phyloP scores from a whole-genome alignment of 2,797 vertebrate species.

The Microctenopoma steveboyesi region DNA sequence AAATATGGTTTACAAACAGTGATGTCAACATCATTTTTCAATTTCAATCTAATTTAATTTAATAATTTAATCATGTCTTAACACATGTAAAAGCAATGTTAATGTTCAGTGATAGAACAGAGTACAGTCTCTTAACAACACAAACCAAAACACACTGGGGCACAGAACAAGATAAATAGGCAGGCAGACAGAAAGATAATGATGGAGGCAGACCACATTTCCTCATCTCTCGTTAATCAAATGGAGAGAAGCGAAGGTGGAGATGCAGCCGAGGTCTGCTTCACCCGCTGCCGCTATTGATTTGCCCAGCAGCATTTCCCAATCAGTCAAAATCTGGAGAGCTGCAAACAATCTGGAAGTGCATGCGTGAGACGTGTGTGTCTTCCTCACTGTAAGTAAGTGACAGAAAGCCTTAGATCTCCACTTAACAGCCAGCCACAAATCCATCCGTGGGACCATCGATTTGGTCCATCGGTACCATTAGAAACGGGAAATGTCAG shows the following conservation, averaged over 20 bases:
- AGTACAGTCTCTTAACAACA: background rate
- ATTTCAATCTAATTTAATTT: too few species aligned
- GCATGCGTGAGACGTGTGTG: conserved; percentile 31
- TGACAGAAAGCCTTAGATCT: conserved; percentile 68
- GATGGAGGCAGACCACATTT: conserved; percentile 20
- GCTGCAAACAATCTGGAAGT: conserved; percentile 53
- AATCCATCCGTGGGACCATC: conserved; percentile 56
- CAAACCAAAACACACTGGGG: background rate
- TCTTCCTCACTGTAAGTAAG: conserved; percentile 57
- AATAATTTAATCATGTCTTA: too few species aligned
- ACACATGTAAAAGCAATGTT: too few species aligned
- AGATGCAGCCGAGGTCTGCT: conserved; percentile 43
- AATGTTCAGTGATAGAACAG: background rate
- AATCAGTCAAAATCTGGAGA: conserved; percentile 63
- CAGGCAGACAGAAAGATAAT: conserved; percentile 5
- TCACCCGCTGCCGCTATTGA: conserved; percentile 57
- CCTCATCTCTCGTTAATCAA: conserved; percentile 47
- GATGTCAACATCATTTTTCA: too few species aligned
- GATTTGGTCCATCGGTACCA: conserved; percentile 44
- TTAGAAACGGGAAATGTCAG: conserved; percentile 45
- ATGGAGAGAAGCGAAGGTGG: conserved; percentile 27
- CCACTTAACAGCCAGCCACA: conserved; percentile 62
- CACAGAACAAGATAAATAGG: conserved; percentile 1
- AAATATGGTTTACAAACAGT: too few species aligned
- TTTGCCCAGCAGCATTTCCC: conserved; percentile 60